Evolutionary conservation across 2,888 invertebrate species (phyloP), one percentile per base, ranked within the genome.

Genomic region (Stictocephala bisonia): DNA sequence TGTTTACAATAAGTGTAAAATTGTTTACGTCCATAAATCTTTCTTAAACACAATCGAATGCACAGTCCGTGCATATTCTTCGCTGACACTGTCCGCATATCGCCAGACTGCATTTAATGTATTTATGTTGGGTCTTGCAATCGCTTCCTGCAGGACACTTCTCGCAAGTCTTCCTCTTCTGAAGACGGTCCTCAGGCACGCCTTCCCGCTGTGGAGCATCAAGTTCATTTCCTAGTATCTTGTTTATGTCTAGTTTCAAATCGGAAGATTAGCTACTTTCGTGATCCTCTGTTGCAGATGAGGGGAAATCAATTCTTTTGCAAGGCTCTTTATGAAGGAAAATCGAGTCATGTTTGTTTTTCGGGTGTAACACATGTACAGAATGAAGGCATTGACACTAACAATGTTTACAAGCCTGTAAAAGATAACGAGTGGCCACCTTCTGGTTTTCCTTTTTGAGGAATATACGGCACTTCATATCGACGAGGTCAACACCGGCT

Each of bases 371-470:
- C 53, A 56, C 44, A 74, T 20, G 44, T 22, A 67, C 48, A 67
- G 20, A n/a, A 67, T 48, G 67, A 67, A 67, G 24, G 22, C 6
- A 15, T 67, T 67, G 20, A 74, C 51, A 69, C 67, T 73, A 48
- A 48, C 74, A 75, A 74, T 74, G 29, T 67, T 53, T 22, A 76
- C 24, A 9, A 76, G 26, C 41, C 64, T 18, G 26, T 67, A 73
- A 44, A 77, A 76, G n/a, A 76, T 70, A 26, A 71, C 74, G 27
- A 76, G 29, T 51, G 77, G 75, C 74, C 76, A 77, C 56, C 75
- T 66, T 31, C 67, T 60, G 20, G 75, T 75, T 48, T 68, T 53
- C 35, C 75, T 31, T 26, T 68, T 75, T n/a, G 75, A 44, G 20
- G 70, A 74, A 60, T 76, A 76, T n/a, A 66, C 72, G 29, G 73